Evolutionary conservation across 2,113 vertebrate genomes (phyloP).

Genomic region (Platysteira castanea): DNA sequence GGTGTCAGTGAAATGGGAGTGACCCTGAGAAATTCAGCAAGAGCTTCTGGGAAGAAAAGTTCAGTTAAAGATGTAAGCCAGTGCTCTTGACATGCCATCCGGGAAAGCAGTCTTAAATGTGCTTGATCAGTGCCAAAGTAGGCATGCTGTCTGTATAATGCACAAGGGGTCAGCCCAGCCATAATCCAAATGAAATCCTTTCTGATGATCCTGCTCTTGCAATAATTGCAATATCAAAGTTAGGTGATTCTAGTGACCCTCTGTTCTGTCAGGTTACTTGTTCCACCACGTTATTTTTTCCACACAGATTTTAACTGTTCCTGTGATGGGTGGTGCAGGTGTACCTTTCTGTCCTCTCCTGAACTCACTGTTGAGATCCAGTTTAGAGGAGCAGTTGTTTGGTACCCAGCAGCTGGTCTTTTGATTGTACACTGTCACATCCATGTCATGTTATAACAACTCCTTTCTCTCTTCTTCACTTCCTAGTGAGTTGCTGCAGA

Average conservation of each 20-base stretch:
- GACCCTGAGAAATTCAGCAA: not conserved
- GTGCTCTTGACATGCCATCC: not conserved
- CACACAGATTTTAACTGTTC: not conserved
- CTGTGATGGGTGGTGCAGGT: fast-evolving
- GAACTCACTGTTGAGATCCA: not conserved
- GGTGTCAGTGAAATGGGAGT: not conserved
- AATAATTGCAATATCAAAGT: not conserved
- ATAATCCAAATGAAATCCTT: not conserved
- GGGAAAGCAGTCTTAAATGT: not conserved
- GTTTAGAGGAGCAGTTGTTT: not conserved
- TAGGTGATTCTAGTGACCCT: not conserved
- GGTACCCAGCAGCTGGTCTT: not conserved
- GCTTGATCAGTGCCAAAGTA: not conserved
- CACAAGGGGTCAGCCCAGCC: not conserved
- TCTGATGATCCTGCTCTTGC: not conserved
- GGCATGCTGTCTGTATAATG: not conserved
- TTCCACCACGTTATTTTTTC: not conserved
- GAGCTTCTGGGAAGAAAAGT: not conserved
- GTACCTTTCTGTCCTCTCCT: not conserved
- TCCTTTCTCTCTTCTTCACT: not conserved
- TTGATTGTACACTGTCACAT: not conserved
- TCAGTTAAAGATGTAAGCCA: not conserved
- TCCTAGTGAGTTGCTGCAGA: not conserved
- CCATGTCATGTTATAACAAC: not conserved
- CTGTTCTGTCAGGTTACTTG: not conserved